These are phyloP conservation scores for Potamilus streckersoni DNA, from an alignment of 1,140 invertebrate species.

Conservation along the genomic window DNA sequence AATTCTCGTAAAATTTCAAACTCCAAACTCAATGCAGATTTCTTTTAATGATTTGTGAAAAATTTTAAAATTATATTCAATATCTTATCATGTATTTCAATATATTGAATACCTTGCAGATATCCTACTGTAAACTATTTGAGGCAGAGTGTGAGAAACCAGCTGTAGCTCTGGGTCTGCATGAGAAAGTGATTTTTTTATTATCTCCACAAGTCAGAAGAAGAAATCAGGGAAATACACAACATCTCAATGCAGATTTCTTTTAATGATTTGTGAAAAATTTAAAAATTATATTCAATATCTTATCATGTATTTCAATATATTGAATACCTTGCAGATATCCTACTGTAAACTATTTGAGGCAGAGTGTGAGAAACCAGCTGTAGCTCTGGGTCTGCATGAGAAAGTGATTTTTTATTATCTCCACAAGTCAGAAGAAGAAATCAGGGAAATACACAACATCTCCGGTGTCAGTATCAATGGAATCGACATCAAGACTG, in stretches of 20 bases:
- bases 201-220: no score
- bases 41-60: no score
- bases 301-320: background rate
- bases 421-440: no score
- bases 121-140: conserved; percentile 22
- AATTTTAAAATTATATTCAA: no score
- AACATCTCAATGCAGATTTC: no score
- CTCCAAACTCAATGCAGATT: no score
- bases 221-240: conserved; percentile 37
- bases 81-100: background rate
- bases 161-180: conserved; percentile 5
- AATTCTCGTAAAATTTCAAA: no score
- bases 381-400: conserved; percentile 5
- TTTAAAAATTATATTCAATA: no score
- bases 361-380: background rate
- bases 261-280: no score
- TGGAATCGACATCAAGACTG: conserved; percentile 38
- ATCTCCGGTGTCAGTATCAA: conserved; percentile 41
- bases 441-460: conserved; percentile 43
- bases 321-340: conserved; percentile 18
- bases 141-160: conserved; percentile 9
- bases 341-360: conserved; percentile 25
- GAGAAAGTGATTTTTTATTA: no score
- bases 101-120: conserved; percentile 14
- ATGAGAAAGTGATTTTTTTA: background rate